phyloP scores from a whole-genome alignment of 2,797 vertebrate species.

The Ctenopoma multispine region DNA sequence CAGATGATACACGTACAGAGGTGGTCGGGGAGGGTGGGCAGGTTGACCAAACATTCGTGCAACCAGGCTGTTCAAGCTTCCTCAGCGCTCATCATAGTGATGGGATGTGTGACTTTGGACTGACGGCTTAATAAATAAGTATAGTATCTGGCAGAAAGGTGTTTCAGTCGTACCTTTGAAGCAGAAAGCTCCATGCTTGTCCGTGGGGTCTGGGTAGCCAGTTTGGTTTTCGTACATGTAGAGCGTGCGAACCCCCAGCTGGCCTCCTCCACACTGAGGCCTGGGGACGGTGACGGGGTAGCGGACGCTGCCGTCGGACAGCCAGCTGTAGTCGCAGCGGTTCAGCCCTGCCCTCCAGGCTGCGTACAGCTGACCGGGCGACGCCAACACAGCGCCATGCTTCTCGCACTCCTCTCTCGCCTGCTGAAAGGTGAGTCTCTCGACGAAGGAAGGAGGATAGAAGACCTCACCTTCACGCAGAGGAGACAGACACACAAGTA shows the following conservation, averaged over 20 bases:
- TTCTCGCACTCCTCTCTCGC: constrained; percentile 82
- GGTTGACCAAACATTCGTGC: too few species aligned
- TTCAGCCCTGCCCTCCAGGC: constrained; percentile 93
- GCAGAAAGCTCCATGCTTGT: constrained; percentile 91
- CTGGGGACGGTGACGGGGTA: constrained; percentile 90
- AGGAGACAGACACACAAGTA: constrained; percentile 7
- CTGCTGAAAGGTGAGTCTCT: constrained; percentile 87
- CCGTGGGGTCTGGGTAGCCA: constrained; percentile 86
- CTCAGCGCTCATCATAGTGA: too few species aligned
- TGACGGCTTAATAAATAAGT: too few species aligned
- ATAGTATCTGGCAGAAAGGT: too few species aligned
- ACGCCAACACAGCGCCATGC: constrained; percentile 81
- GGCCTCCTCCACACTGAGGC: constrained; percentile 92
- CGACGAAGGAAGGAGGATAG: constrained; percentile 72
- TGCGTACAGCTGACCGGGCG: constrained; percentile 89
- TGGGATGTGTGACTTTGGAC: too few species aligned
- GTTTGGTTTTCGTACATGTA: constrained; percentile 92
- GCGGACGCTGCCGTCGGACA: constrained; percentile 93
- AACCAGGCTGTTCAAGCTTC: too few species aligned
- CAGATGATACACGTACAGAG: too few species aligned
- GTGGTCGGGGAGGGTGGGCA: too few species aligned
- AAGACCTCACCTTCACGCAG: constrained; percentile 88
- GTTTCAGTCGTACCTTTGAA: constrained; percentile 87
- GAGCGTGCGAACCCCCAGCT: constrained; percentile 93
- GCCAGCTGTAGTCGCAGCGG: constrained; percentile 94